These are phyloP conservation scores for Tachysurus fulvidraco DNA, from an alignment of 2,113 vertebrate species.

Conservation along the genomic window DNA sequence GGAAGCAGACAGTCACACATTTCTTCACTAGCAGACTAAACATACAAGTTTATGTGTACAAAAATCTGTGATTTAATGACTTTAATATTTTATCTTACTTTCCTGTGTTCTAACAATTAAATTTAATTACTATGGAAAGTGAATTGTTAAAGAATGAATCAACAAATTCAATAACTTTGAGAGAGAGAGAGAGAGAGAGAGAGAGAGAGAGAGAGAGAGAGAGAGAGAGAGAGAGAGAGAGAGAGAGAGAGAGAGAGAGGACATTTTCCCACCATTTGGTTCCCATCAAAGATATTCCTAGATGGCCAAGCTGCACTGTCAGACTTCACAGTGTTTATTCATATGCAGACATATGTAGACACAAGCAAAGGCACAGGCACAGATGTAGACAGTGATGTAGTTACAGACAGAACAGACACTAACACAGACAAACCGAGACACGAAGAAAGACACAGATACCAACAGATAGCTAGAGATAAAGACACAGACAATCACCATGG, in stretches of 20 bases:
- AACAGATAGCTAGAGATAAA: not conserved
- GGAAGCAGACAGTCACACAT: not conserved
- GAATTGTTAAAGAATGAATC: not conserved
- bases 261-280: constrained; percentile 3
- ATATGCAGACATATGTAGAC: not conserved
- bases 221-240: not conserved
- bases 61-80: not conserved
- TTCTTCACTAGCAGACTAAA: not conserved
- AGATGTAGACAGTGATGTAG: not conserved
- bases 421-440: not conserved
- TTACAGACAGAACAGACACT: not conserved
- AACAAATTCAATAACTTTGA: not conserved
- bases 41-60: not conserved
- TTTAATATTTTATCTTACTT: not conserved
- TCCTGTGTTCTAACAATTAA: not conserved
- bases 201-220: constrained; percentile 8
- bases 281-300: not conserved
- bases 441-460: not conserved
- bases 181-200: constrained; percentile 2
- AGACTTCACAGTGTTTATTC: not conserved
- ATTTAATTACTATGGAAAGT: not conserved
- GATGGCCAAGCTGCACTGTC: not conserved
- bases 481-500: not conserved
- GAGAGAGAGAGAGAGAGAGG: too few relatives aligned
- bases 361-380: not conserved